Evolutionary conservation across 2,888 invertebrate species (phyloP), one percentile per base, ranked within the genome.

Genomic region (Uropetala carovei): DNA sequence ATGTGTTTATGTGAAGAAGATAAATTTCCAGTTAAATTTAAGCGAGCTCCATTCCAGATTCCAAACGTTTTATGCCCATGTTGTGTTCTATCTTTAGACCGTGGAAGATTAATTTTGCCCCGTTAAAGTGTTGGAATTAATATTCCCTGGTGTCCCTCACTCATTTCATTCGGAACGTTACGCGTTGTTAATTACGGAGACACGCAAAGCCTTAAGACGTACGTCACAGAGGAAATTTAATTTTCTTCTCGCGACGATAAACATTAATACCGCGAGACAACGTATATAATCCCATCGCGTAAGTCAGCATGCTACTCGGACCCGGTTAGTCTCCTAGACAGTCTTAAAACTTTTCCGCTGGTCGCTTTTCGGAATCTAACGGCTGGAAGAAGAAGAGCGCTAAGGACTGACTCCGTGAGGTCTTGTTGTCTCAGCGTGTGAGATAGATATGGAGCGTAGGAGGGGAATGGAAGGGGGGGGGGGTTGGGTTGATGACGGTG

Each of bases 251-350:
- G 27, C 75, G 22, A 27, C 75, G 13, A 27, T 75, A 75, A 75
- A 75, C 75, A 75, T 75, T 75, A 75, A 75, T 75, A 75, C 75
- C 75, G 75, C 75, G 27, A 75, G 75, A 75, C 75, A 75, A 43
- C 75, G n/a, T 22, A 22, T 22, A n/a, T 64, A 64, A 64, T 64
- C 7, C 64, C 64, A 27, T 75, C 75, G 10, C 3, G 68, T 9
- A 22, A 68, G 68, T 68, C 14, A 14, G 64, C 64, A 7, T 64
- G 18, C 18, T n/a, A n/a, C 64, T 64, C n/a, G 16, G n/a, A n/a
- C 68, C 18, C 68, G 43, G n/a, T 68, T 18, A 68, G 68, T n/a
- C 68, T 68, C 0, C n/a, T 10, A 68, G 68, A 68, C 18, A 68
- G 68, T 68, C 64, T 64, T 43, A 43, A n/a, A 43, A 43, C 43